Evolutionary conservation across 2,113 vertebrate species (phyloP), one percentile per base, ranked within the genome.

Genomic region (Pionites leucogaster): DNA sequence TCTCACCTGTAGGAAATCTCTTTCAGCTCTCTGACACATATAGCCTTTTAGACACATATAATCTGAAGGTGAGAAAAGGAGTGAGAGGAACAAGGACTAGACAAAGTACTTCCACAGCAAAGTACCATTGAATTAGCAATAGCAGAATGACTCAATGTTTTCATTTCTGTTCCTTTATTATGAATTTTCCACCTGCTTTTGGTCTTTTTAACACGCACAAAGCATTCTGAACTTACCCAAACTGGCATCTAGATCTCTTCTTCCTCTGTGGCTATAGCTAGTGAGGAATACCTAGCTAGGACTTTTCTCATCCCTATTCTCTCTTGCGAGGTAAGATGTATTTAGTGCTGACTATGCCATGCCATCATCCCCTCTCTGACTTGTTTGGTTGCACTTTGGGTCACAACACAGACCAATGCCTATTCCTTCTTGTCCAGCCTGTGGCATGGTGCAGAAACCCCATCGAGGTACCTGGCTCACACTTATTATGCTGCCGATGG

Each of bases 401-500:
- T 64, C 42, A 55, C 31, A 13, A 39, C 31, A 13, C 47, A 64
- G 41, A 55, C 29, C 35, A 47, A 29, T 17, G 39, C 11, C 35
- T 82, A 5, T 4, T 82, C 74, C 60, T 74, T 23, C 52, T 49
- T 64, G 31, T 25, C 44, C 82, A 72, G 52, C 47, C 55, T 46
- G 28, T 14, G 44, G 31, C 69, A 50, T 13, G 33, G 2, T 31
- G 44, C 10, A 69, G 80, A 49, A 67, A 42, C 10, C 22, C 57
- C 52, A 20, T 13, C 13, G 35, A 59, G 75, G 42, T 25, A 31
- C 9, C 4, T n/a, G 44, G 39, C 39, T 84, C 7, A 1, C 28
- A 25, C 17, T 69, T 47, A 5, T 3, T 0, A 0, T 64, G 49
- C 31, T 88, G 59, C 55, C 35, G 14, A 2, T 10, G 23, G 5